phyloP scores from a whole-genome alignment of 2,113 vertebrate genomes.

The Hippoglossus stenolepis region DNA sequence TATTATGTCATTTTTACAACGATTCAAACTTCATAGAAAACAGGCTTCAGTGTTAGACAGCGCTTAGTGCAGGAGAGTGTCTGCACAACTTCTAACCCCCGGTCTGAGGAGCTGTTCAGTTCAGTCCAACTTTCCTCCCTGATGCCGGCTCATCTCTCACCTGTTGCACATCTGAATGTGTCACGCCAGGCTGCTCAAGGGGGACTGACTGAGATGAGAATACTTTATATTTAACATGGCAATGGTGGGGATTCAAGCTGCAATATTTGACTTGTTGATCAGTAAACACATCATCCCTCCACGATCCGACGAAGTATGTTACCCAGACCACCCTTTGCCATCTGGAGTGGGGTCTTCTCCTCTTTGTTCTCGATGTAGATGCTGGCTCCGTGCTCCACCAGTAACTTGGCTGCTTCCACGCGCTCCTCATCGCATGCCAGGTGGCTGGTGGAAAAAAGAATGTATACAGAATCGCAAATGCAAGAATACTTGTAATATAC shows the following conservation, averaged over 20 bases:
- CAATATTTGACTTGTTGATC: neutral
- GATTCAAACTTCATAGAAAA: constrained; percentile 51
- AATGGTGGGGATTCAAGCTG: neutral
- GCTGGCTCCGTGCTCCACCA: constrained; percentile 94
- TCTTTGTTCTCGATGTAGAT: constrained; percentile 98
- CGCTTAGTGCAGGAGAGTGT: constrained; percentile 13
- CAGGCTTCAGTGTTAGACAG: constrained; percentile 6
- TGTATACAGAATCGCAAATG: neutral
- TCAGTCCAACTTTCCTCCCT: constrained; percentile 3
- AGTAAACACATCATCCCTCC: constrained; percentile 82
- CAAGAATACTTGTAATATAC: neutral
- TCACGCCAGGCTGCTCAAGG: constrained; percentile 4
- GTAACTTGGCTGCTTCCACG: constrained; percentile 92
- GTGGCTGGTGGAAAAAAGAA: constrained; percentile 83
- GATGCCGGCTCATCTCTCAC: constrained; percentile 10
- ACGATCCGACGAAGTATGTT: constrained; percentile 88
- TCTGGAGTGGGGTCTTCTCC: constrained; percentile 93
- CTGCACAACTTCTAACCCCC: constrained; percentile 7
- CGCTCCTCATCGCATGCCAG: constrained; percentile 97
- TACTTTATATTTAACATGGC: constrained; percentile 9
- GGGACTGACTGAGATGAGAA: constrained; percentile 15
- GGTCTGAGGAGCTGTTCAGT: neutral
- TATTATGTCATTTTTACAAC: constrained; percentile 27
- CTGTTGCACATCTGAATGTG: neutral
- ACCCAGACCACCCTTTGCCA: constrained; percentile 89